Base-by-base conservation (phyloP, 2,888 invertebrate genomes). In the Ceraclea dissimilis region DNA sequence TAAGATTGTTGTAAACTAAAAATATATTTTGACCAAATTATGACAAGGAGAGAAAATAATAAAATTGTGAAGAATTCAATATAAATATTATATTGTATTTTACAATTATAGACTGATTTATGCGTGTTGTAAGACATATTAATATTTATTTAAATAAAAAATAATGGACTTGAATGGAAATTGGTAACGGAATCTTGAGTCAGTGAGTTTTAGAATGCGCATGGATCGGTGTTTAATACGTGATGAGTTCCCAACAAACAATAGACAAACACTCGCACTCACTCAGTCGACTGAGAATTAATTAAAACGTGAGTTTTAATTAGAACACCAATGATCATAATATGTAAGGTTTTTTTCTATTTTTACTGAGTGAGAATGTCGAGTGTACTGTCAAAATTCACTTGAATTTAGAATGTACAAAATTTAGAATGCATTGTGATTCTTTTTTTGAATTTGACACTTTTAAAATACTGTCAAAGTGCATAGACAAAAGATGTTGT, bases 91-190 rank as follows among this genome's bases (percentile, higher is more conserved):
- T 39, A 39, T 39, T 39, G 39, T 39, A 39, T 39, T 16, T 39
- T 39, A 39, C 39, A 39, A 39, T 8, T 39, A 39, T 39, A 39
- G 39, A 39, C 39, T 39, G 39, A 39, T 39, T 39, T n/a, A 39
- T 39, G 39, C 39, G 39, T 39, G 39, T 39, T 39, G 13, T 39
- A 39, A 39, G 39, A 39, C 39, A 16, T 26, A 26, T 26, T 26
- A 26, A 26, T 26, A 26, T 13, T 39, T 39, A 39, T 39, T n/a
- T 39, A 8, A n/a, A 16, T 31, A 31, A 39, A 5, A 39, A 16
- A 39, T 39, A 8, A 39, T 39, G 13, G 16, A 39, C 16, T 39
- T 39, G 13, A 13, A 39, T 6, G 10, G 26, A 26, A 26, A n/a
- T n/a, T n/a, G n/a, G n/a, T n/a, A 26, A 26, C 26, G 26, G 39